Percentiles rank a stretch among this genome's conserved stretches.
These are phyloP conservation scores for Agrochola lychnidis DNA, from an alignment of 2,888 invertebrate species.

Conservation along the genomic window DNA sequence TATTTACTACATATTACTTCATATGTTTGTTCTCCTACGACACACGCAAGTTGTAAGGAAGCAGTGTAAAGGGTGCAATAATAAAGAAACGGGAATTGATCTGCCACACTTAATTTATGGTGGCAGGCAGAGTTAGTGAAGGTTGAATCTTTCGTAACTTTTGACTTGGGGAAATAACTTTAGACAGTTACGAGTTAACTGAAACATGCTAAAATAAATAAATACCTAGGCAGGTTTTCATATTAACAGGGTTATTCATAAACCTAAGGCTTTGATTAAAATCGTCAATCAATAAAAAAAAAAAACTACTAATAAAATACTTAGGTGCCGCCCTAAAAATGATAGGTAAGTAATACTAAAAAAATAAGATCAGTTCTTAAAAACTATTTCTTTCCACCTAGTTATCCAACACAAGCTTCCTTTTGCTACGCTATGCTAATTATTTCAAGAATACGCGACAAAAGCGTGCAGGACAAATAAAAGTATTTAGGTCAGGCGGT, in stretches of 20 bases:
- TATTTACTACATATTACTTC: slow-evolving; percentile 40
- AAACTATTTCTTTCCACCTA: neutral
- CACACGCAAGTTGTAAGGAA: neutral
- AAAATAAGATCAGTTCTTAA: neutral
- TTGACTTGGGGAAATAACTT: neutral
- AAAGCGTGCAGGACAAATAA: slow-evolving; percentile 55
- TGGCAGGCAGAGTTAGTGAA: slow-evolving; percentile 17
- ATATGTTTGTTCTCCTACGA: slow-evolving; percentile 22
- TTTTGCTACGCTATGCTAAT: slow-evolving; percentile 19
- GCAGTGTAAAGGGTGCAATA: slow-evolving; percentile 42
- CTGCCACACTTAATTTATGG: neutral
- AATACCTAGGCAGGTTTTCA: neutral
- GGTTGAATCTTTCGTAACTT: slow-evolving; percentile 36
- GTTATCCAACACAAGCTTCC: neutral
- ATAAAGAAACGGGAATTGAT: neutral
- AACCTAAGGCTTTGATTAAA: neutral
- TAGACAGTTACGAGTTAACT: neutral
- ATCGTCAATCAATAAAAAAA: neutral
- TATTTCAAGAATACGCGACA: slow-evolving; percentile 53
- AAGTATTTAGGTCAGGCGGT: slow-evolving; percentile 65
- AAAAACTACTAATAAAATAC: no score
- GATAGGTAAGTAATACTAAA: neutral
- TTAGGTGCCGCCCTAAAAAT: neutral
- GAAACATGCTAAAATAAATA: neutral
- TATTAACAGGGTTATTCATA: neutral